A percentile compares a stretch with the other conserved stretches of the same genome.
These are phyloP conservation scores for Chroicocephalus ridibundus DNA, from an alignment of 2,113 vertebrate genomes.

Conservation along the genomic window DNA sequence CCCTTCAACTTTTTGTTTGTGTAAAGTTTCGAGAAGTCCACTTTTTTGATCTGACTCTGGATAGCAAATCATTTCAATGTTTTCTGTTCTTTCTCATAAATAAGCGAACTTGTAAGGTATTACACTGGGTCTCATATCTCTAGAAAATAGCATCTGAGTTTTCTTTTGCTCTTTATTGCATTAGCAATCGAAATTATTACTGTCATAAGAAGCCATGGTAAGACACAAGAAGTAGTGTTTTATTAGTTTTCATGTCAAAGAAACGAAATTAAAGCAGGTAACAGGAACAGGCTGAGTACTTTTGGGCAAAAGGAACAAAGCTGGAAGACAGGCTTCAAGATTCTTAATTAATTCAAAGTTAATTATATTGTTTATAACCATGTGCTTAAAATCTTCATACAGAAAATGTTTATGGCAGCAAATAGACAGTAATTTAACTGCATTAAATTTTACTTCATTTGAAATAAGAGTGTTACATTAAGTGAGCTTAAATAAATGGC, in stretches of 20 bases:
- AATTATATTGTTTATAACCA: slow-evolving; percentile 73
- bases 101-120: not conserved
- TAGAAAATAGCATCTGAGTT: not conserved
- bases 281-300: slow-evolving; percentile 35
- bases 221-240: not conserved
- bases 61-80: not conserved
- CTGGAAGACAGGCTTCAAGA: slow-evolving; percentile 56
- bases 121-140: not conserved
- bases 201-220: not conserved
- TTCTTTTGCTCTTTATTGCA: not conserved
- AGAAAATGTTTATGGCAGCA: slow-evolving; percentile 76
- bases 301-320: slow-evolving; percentile 64
- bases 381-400: slow-evolving; percentile 73
- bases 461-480: slow-evolving; percentile 71
- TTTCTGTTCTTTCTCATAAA: not conserved
- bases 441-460: slow-evolving; percentile 74
- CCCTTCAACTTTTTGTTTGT: not conserved
- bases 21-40: not conserved
- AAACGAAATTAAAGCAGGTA: slow-evolving; percentile 21
- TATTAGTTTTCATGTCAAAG: slow-evolving; percentile 12
- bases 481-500: slow-evolving; percentile 63
- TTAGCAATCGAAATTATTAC: not conserved
- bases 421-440: slow-evolving; percentile 74
- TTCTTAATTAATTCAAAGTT: slow-evolving; percentile 76
- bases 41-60: not conserved